Percentiles rank a stretch among this genome's conserved stretches.
Conservation (phyloP, 2,797 vertebrate species). For the Sciurus carolinensis region DNA sequence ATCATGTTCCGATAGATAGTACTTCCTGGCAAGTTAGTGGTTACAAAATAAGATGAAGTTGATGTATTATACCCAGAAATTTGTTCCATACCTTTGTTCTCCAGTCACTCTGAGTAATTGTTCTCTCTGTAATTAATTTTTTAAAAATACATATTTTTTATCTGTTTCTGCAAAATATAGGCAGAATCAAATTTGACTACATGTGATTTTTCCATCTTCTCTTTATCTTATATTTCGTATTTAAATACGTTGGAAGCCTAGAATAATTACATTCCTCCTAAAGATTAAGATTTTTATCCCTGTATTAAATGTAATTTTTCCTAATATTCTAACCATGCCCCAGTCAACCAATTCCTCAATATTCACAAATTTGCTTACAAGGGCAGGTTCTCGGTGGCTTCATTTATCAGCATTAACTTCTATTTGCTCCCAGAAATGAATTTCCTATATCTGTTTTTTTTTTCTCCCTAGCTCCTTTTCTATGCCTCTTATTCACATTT, state of each 20-base stretch:
- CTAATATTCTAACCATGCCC: background rate
- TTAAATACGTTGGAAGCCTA: conserved; percentile 3
- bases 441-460: conserved; percentile 54
- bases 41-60: conserved; percentile 21
- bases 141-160: background rate
- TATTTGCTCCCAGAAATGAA: conserved; percentile 53
- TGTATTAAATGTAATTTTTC: background rate
- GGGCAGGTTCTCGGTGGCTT: background rate
- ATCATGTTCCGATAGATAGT: background rate
- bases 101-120: background rate
- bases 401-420: background rate
- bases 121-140: background rate
- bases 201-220: conserved; percentile 37
- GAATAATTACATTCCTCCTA: conserved; percentile 7
- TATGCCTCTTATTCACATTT: conserved; percentile 27
- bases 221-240: conserved; percentile 15
- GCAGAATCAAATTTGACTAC: conserved; percentile 16
- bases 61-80: background rate
- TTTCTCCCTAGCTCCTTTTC: background rate
- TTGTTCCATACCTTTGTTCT: background rate
- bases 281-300: conserved; percentile 54
- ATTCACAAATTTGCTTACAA: conserved; percentile 30
- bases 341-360: conserved; percentile 17
- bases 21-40: background rate
- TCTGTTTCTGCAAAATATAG: conserved; percentile 53